These are phyloP conservation scores for Dicranocentrus wangi DNA, from an alignment of 2,888 invertebrate genomes.

Conservation along the genomic window DNA sequence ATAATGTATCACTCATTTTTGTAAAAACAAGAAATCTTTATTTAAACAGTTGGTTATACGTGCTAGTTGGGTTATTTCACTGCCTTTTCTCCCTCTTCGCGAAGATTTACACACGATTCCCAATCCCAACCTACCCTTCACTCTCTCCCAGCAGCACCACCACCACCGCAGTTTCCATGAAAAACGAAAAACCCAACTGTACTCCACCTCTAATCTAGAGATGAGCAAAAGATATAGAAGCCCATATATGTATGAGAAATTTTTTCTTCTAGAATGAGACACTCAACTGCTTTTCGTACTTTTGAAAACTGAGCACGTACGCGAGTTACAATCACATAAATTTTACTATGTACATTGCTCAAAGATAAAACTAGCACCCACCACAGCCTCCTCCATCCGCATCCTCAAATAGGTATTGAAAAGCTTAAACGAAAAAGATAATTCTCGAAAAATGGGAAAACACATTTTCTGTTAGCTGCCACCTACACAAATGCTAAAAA, in stretches of 20 bases:
- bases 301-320: conserved; percentile 28
- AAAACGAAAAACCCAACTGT: conserved; percentile 45
- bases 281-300: conserved; percentile 22
- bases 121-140: neutral
- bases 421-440: no score
- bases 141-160: conserved; percentile 14
- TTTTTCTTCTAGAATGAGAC: no score
- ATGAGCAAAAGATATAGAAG: no score
- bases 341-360: neutral
- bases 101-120: neutral
- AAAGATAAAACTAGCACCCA: no score
- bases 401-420: no score
- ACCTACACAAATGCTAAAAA: no score
- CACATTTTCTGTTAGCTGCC: no score
- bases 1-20: conserved; percentile 24
- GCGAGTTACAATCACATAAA: conserved; percentile 35
- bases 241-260: no score
- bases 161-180: conserved; percentile 55
- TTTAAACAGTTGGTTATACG: conserved; percentile 17
- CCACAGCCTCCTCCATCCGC: no score
- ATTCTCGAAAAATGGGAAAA: no score
- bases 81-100: neutral
- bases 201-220: no score
- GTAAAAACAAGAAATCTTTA: conserved; percentile 15
- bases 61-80: neutral